Evolutionary conservation across 2,113 vertebrate species (phyloP).

Genomic region (Okapia johnstoni): DNA sequence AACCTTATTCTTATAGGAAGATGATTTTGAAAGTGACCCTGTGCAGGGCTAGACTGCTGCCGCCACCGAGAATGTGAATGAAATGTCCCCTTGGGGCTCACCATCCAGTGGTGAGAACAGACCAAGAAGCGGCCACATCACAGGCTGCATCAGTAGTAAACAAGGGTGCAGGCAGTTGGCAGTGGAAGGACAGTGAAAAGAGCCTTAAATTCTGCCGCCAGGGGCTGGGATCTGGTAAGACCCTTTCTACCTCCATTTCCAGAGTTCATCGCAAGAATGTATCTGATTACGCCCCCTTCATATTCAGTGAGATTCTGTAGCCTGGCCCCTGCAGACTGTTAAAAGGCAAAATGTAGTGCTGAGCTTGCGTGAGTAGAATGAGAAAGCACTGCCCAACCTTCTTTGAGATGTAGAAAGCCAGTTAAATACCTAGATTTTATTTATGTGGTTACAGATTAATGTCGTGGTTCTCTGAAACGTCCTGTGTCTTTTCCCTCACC

Average conservation of each 20-base stretch:
- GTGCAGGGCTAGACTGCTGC: rapidly evolving
- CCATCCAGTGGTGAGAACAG: not conserved
- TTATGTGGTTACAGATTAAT: not conserved
- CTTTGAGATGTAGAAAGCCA: not conserved
- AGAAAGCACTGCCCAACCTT: not conserved
- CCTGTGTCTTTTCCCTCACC: not conserved
- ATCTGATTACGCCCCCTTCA: rapidly evolving
- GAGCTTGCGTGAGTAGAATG: too few relatives aligned
- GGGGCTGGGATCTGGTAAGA: too few relatives aligned
- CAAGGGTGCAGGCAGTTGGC: rapidly evolving
- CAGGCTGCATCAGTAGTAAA: rapidly evolving
- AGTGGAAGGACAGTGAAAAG: rapidly evolving
- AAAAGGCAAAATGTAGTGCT: rapidly evolving
- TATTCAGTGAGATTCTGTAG: not conserved
- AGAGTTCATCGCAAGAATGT: not conserved
- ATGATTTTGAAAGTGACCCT: not conserved
- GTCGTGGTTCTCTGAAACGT: not conserved
- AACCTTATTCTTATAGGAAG: too few relatives aligned
- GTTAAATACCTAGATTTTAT: not conserved
- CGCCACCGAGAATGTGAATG: not conserved
- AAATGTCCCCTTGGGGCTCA: not conserved
- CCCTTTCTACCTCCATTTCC: not conserved
- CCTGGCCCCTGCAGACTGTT: too few relatives aligned
- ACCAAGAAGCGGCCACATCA: rapidly evolving
- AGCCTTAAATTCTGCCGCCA: rapidly evolving